phyloP scores from a whole-genome alignment of 2,113 vertebrate species.

The Eulacestoma nigropectus region DNA sequence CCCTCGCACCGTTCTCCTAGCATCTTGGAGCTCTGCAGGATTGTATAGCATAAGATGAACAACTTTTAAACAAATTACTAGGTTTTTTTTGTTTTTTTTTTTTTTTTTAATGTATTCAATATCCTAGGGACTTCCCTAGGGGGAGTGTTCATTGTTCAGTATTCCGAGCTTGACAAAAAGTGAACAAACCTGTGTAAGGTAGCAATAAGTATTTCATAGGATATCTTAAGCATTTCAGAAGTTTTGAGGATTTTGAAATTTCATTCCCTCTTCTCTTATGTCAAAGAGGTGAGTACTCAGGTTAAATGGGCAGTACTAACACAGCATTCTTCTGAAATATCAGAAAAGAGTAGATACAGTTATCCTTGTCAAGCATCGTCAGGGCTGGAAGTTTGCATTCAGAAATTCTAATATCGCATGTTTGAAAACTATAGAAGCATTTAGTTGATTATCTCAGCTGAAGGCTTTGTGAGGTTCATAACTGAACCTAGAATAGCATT shows the following conservation, averaged over 20 bases:
- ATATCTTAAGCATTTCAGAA: background rate
- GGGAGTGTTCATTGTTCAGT: background rate
- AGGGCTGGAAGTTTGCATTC: background rate
- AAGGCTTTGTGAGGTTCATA: background rate
- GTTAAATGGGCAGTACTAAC: background rate
- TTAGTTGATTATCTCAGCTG: background rate
- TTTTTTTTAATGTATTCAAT: background rate
- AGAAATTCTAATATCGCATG: background rate
- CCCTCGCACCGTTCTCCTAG: background rate
- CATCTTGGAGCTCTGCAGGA: background rate
- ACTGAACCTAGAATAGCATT: background rate
- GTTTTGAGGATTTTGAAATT: background rate
- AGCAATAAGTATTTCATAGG: background rate
- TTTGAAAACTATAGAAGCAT: rapidly evolving
- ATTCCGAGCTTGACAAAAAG: background rate
- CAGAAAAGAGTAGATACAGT: background rate
- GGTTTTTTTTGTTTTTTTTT: background rate
- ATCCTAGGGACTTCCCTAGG: background rate
- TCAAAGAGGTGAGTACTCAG: background rate
- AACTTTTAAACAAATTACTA: background rate
- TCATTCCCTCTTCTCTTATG: background rate
- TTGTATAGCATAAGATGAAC: background rate
- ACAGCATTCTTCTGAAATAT: background rate
- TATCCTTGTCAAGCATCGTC: background rate
- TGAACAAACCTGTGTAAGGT: background rate